Base-by-base conservation (phyloP, 2,888 invertebrate genomes). In the Andrena dorsata region DNA sequence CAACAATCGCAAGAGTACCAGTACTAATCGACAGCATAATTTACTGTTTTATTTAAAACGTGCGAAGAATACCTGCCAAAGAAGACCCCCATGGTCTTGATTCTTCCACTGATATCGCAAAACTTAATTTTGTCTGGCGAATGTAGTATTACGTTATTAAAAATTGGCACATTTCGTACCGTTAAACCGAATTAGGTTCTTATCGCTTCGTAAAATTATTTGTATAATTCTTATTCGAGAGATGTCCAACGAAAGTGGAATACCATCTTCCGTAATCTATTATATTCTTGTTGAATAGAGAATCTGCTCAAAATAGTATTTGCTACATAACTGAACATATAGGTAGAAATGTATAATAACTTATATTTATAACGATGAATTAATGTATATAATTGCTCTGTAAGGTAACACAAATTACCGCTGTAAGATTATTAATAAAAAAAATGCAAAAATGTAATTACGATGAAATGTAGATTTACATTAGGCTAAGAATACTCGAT, bases 351-450 rank as follows among this genome's bases (percentile, higher is more conserved):
- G 88, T 90, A 87, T 88, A 90, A 90, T 91, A 91, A 90, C 88
- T 91, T 92, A 88, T 92, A 91, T 91, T 91, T 90, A 92, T 90
- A 88, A 88, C 82, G 85, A n/a, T 72, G 84, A 84, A 90, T 89
- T 87, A 88, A 91, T 90, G 89, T 91, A 90, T 90, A 90, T 91
- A 91, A 89, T 80, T 86, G 72, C 66, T 78, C 74, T 76, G 68
- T 84, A 84, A 82, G 82, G 81, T 88, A 79, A 87, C 73, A 86
- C 63, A 30, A 83, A 77, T 64, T 65, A 76, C 82, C 76, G 66
- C 64, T 84, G 79, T 84, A 83, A 87, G 71, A 80, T 74, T 84
- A 80, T 83, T 80, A 84, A 85, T 83, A 69, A 75, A 76, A 76
- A 47, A 75, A 74, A 83, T 71, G 68, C 71, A 84, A 84, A 75